Conservation (phyloP, 2,113 vertebrate species). For the Mastomys natalensis region DNA sequence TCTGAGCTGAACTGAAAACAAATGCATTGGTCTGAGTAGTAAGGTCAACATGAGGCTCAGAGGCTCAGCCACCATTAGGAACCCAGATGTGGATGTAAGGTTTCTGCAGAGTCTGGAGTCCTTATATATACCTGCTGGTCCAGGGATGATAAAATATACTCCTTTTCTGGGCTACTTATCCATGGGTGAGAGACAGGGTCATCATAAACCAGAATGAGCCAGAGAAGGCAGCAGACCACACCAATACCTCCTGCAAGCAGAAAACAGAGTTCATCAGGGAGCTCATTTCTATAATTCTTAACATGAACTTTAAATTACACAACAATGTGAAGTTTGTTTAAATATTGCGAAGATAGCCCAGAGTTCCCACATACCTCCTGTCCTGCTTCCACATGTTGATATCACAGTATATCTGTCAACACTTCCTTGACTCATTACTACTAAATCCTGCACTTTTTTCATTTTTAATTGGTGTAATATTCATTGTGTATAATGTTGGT, state of each 20-base stretch:
- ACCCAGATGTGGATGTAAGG: neutral
- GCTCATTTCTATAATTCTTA: neutral
- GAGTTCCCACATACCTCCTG: neutral
- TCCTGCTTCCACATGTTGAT: neutral
- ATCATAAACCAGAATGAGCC: constrained; percentile 88
- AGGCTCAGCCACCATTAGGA: neutral
- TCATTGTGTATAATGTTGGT: neutral
- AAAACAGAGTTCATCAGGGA: neutral
- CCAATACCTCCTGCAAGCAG: constrained; percentile 85
- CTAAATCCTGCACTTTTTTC: neutral
- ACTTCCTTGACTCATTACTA: neutral
- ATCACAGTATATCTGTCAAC: neutral
- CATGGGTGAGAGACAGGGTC: constrained; percentile 88
- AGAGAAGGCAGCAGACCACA: constrained; percentile 87
- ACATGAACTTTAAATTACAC: neutral
- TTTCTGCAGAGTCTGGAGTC: neutral
- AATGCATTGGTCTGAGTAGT: neutral
- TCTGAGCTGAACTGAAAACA: constrained; percentile 83
- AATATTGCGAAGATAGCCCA: neutral
- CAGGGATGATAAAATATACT: constrained; percentile 88
- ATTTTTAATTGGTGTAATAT: neutral
- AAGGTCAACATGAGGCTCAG: neutral
- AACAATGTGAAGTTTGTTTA: neutral
- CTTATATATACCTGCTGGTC: constrained; percentile 85
- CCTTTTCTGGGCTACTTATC: constrained; percentile 88